Evolutionary conservation across 1,140 invertebrate genomes (phyloP).

Genomic region (Protaetia brevitarsis): DNA sequence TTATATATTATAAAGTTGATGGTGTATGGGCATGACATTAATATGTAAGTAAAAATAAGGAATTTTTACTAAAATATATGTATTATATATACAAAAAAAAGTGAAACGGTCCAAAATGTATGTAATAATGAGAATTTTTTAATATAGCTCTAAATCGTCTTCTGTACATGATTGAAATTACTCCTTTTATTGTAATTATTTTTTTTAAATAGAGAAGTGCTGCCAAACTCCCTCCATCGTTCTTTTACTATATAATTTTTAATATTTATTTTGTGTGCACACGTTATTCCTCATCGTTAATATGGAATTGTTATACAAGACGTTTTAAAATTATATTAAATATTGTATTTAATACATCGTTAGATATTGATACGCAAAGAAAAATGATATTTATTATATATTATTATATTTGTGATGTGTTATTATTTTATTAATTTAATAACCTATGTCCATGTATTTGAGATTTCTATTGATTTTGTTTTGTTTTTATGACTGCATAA

Average conservation of each 20-base stretch:
- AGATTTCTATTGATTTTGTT: slow-evolving; percentile 4
- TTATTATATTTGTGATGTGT: slow-evolving; percentile 18
- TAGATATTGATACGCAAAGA: slow-evolving; percentile 4
- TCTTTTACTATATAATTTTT: too few relatives aligned
- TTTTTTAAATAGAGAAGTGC: neutral
- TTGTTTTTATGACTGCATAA: neutral
- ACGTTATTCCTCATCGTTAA: neutral
- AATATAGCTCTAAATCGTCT: neutral
- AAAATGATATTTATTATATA: slow-evolving; percentile 2
- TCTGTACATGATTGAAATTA: neutral
- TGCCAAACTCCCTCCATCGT: neutral
- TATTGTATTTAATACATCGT: neutral
- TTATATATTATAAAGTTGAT: slow-evolving; percentile 7
- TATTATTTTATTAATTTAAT: slow-evolving; percentile 5
- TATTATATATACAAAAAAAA: neutral
- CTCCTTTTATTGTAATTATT: neutral
- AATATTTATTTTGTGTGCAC: neutral
- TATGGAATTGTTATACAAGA: neutral
- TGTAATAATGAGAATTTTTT: neutral
- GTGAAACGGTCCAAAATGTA: neutral
- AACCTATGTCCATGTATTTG: neutral
- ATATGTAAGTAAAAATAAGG: neutral
- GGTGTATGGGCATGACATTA: neutral
- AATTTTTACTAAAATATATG: slow-evolving; percentile 9
- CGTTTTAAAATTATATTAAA: neutral